phyloP scores from a whole-genome alignment of 35 echinoderm and acorn worm species.

The Patiria miniata region DNA sequence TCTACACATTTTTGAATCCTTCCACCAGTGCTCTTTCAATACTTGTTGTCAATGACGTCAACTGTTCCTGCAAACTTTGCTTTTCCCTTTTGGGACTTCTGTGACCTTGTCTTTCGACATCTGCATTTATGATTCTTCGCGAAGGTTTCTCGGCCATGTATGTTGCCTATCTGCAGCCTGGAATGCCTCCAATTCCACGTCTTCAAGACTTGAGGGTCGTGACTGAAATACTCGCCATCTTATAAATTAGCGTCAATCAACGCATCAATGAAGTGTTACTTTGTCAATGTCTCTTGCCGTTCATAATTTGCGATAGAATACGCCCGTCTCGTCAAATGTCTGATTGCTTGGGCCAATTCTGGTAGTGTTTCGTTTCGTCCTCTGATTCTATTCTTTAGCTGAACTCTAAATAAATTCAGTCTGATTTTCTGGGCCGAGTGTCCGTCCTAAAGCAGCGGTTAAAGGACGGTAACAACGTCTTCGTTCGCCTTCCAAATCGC shows the following conservation, averaged over 20 bases:
- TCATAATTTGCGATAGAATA: conserved; percentile 35
- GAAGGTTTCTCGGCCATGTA: background rate
- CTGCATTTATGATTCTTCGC: background rate
- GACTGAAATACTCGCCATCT: conserved; percentile 38
- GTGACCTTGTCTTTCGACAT: background rate
- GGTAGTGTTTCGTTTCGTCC: conserved; percentile 26
- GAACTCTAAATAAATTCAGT: conserved; percentile 33
- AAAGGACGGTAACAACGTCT: background rate
- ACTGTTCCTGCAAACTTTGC: background rate
- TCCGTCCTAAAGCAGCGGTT: conserved; percentile 5
- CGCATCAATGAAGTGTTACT: conserved; percentile 67
- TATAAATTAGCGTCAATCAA: conserved; percentile 36
- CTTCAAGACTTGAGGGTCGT: conserved; percentile 25
- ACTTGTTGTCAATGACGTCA: background rate
- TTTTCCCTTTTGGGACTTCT: background rate
- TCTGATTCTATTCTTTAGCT: conserved; percentile 44
- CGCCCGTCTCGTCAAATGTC: conserved; percentile 43
- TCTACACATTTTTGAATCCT: background rate
- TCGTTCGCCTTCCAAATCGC: conserved; percentile 33
- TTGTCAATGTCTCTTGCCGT: conserved; percentile 45
- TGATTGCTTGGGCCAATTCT: conserved; percentile 48
- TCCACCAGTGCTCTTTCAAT: background rate
- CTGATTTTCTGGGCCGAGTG: conserved; percentile 50
- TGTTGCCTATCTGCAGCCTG: conserved; percentile 15
- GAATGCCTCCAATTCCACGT: conserved; percentile 61